A percentile compares a stretch with the other conserved stretches of the same genome.
phyloP scores from a whole-genome alignment of 2,113 vertebrate genomes.

The Callorhinus ursinus region DNA sequence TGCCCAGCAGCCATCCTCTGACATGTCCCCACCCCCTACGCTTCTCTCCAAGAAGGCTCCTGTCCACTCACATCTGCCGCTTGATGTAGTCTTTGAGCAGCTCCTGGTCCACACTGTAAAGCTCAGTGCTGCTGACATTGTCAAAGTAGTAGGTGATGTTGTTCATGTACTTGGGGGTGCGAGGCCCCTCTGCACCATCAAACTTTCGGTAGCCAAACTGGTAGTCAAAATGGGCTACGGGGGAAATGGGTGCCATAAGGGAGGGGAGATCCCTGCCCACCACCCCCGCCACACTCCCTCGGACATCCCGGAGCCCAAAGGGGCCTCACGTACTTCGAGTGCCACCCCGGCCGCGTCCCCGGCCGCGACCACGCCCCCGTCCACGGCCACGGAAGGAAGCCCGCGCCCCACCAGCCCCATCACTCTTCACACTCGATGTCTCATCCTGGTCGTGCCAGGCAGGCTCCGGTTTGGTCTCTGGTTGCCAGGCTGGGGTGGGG shows the following conservation, averaged over 20 bases:
- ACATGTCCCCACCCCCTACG: neutral
- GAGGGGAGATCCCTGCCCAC: neutral
- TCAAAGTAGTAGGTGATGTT: conserved; percentile 98
- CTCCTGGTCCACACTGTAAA: conserved; percentile 95
- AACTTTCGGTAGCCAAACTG: conserved; percentile 95
- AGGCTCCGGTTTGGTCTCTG: conserved; percentile 93
- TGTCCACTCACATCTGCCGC: conserved; percentile 94
- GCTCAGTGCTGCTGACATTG: conserved; percentile 96
- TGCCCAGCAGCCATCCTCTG: too few species aligned
- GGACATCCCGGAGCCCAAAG: conserved; percentile 65
- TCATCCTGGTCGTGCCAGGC: conserved; percentile 97
- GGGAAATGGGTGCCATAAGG: conserved; percentile 8
- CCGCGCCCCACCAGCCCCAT: conserved; percentile 93
- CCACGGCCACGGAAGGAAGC: conserved; percentile 95
- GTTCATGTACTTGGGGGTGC: conserved; percentile 92
- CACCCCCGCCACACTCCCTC: conserved; percentile 29
- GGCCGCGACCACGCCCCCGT: conserved; percentile 92
- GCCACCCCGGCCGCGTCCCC: conserved; percentile 94
- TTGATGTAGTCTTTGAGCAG: conserved; percentile 99
- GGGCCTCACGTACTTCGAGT: conserved; percentile 83
- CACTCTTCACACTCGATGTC: conserved; percentile 98
- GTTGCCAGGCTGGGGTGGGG: conserved; percentile 92
- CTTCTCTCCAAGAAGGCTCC: neutral
- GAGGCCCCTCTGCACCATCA: conserved; percentile 91
- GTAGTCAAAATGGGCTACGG: conserved; percentile 95